Base-by-base conservation (phyloP, 1,140 invertebrate genomes). In the Cardiocondyla obscurior region DNA sequence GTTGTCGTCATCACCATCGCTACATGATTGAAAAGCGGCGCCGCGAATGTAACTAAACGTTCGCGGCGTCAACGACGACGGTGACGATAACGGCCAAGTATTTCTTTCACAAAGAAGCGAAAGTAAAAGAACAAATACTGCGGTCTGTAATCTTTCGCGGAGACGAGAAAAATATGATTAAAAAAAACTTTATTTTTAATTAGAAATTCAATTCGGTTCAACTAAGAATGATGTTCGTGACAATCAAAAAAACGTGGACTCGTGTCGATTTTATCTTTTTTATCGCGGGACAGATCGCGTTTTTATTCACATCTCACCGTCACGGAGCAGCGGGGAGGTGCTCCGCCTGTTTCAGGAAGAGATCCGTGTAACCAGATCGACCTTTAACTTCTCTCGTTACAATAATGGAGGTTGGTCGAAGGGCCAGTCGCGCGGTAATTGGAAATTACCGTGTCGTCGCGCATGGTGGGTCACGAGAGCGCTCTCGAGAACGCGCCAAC, bases 361-460 rank as follows among this genome's bases (percentile, higher is more conserved):
- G 69, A 82, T 85, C 19, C 51, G 36, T 65, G 79, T 74, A 74
- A 74, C 55, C 53, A 39, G 53, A 82, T 72, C 79, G 51, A 83
- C 46, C 58, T 83, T 83, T 83, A 65, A 57, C 73, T 83, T 57
- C 60, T 65, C 51, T 79, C 58, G 72, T 83, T 79, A 64, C 58
- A 49, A 81, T 84, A 84, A 81, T 81, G 55, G 82, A 81, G 62
- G 51, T 62, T 46, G 72, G 33, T 36, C 72, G 65, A 85, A 79
- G 46, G 58, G 44, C 39, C 58, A 49, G 36, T 73, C 73, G 64
- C 30, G 73, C 62, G 84, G 82, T 90, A 90, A 90, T 90, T 90
- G 88, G 82, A 89, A 87, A 89, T 85, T 89, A 82, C 69, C 62
- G 86, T 88, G 82, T 85, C 58, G 74, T 86, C 72, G 72, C 84